These are phyloP conservation scores for Porphyrio hochstetteri DNA, from an alignment of 2,113 vertebrate species.

Conservation along the genomic window DNA sequence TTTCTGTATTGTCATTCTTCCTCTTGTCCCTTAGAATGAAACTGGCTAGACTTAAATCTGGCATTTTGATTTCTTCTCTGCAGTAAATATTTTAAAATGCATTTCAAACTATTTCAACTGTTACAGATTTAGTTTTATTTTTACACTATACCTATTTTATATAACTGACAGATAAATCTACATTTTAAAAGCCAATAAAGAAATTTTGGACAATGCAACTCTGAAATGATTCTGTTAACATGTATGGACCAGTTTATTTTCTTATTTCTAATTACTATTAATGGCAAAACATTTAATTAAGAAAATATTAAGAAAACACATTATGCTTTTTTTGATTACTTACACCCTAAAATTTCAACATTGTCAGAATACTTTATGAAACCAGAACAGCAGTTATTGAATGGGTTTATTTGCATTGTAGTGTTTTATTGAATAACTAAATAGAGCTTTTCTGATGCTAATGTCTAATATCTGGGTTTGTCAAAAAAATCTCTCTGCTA, in stretches of 20 bases:
- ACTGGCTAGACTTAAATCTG: not conserved
- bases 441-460: not conserved
- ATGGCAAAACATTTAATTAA: rapidly evolving
- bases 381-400: not conserved
- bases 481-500: not conserved
- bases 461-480: not conserved
- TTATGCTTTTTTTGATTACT: not conserved
- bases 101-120: not conserved
- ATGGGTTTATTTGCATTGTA: not conserved
- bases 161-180: not conserved
- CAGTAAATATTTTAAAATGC: not conserved
- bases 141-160: not conserved
- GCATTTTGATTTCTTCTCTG: not conserved
- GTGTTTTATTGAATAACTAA: not conserved
- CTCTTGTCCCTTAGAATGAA: not conserved
- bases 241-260: not conserved
- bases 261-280: not conserved
- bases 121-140: not conserved
- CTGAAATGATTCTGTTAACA: not conserved
- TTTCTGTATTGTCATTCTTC: not conserved
- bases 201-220: not conserved
- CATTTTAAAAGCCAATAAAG: not conserved
- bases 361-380: not conserved
- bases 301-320: not conserved
- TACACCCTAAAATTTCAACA: not conserved